These are phyloP conservation scores for Cassiopea xamachana DNA, from an alignment of 30 jellyfish, hydroid and myxozoan genomes.

Conservation along the genomic window DNA sequence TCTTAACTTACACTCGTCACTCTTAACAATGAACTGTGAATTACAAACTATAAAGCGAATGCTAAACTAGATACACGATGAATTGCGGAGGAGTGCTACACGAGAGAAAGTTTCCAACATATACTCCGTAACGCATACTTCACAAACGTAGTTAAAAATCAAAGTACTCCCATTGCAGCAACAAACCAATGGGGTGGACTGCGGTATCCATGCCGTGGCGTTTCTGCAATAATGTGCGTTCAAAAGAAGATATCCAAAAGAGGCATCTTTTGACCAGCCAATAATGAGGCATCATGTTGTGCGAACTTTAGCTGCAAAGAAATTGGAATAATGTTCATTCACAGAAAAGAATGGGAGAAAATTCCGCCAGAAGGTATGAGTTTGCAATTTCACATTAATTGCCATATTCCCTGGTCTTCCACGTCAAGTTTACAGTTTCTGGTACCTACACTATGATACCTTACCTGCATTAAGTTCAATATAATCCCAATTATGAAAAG, in stretches of 20 bases:
- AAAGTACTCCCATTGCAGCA: constrained; percentile 52
- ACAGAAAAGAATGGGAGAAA: not conserved
- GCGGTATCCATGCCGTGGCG: constrained; percentile 39
- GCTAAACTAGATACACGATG: too few relatives aligned
- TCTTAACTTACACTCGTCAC: too few relatives aligned
- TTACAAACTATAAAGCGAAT: too few relatives aligned
- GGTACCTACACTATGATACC: not conserved
- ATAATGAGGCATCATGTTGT: constrained; percentile 30
- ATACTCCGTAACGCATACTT: not conserved
- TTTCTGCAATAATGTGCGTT: not conserved
- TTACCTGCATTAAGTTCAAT: too few relatives aligned
- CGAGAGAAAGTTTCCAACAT: not conserved
- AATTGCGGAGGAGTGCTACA: too few relatives aligned
- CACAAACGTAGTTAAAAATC: not conserved
- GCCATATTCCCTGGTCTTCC: constrained; percentile 8
- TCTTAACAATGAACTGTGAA: too few relatives aligned
- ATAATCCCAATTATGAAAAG: too few relatives aligned
- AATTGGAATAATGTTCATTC: not conserved
- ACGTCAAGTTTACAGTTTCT: not conserved
- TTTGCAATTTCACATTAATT: not conserved
- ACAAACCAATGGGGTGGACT: constrained; percentile 35
- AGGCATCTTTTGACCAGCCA: constrained; percentile 15
- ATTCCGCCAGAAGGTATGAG: not conserved
- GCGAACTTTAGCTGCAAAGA: constrained; percentile 3
- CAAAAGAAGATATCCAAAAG: not conserved